Base-by-base conservation (phyloP, 2,113 vertebrate species). In the Megatriorchis doriae region DNA sequence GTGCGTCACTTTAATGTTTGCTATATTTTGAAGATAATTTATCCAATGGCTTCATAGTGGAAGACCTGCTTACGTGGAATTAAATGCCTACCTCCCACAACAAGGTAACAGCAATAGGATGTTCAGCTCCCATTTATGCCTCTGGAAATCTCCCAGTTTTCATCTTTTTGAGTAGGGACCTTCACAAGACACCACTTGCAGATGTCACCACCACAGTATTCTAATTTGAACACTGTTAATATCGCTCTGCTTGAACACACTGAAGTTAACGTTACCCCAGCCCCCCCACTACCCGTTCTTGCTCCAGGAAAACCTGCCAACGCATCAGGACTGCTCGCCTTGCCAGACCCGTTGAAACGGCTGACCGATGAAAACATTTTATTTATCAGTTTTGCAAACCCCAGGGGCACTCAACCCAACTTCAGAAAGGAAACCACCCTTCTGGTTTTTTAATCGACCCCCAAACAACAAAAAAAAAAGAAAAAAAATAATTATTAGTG, bases 381-480 rank as follows among this genome's bases (percentile, higher is more conserved):
- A 67, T 71, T 70, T 84, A 23, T 38, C 26, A 10, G 18, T 59
- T 88, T 93, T 88, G 48, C 56, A 92, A 85, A 90, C 85, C 70
- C 42, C 80, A 81, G 38, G 53, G 66, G 68, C 45, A 70, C 47
- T 78, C 40, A 96, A 38, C 16, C 32, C 34, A 42, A 61, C 45
- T 79, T 73, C 56, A 84, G 29, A 45, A 58, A 65, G 53, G 27
- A 93, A 94, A 77, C 19, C 34, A 83, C 14, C 36, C n/a, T 83
- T 56, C 10, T 38, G 8, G 50, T 18, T 62, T 82, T 53, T 79
- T 53, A 66, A 66, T 71, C 86, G 50, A 85, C 15, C 15, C 31
- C 36, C 65, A 47, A 45, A 67, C 1, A 6, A 61, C 42, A 48
- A 83, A 20, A 55, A 31, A 31, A 8, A 40, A 40, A 40, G 40